phyloP scores from a whole-genome alignment of 1,140 invertebrate species.

The Mylabris phalerata region DNA sequence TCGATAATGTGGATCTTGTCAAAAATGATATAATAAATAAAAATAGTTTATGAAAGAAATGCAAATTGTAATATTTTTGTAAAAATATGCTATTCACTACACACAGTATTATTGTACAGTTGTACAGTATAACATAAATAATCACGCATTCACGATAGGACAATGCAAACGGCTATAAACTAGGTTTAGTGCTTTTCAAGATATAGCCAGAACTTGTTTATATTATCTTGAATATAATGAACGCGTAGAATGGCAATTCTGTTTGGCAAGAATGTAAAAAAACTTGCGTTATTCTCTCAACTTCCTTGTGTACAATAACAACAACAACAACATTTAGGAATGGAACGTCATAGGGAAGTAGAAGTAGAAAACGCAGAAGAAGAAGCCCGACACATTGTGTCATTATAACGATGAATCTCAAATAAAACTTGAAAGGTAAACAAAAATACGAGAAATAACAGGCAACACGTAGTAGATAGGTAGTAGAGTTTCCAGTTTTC shows the following conservation, averaged over 20 bases:
- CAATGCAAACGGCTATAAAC: constrained; percentile 11
- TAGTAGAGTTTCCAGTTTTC: constrained; percentile 10
- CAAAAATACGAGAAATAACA: neutral
- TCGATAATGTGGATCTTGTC: no score
- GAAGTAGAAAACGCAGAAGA: no score
- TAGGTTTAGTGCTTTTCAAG: constrained; percentile 15
- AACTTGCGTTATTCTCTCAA: constrained; percentile 1
- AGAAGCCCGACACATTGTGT: no score
- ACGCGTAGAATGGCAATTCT: constrained; percentile 7
- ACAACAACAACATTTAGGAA: no score
- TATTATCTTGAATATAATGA: constrained; percentile 13
- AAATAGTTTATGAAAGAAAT: neutral
- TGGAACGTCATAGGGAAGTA: no score
- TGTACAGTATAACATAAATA: constrained; percentile 1
- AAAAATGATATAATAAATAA: no score
- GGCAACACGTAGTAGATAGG: neutral
- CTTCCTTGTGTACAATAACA: no score
- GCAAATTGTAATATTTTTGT: constrained; percentile 4
- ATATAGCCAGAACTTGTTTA: constrained; percentile 15
- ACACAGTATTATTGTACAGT: neutral
- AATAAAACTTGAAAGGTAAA: constrained; percentile 7
- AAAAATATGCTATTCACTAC: constrained; percentile 1
- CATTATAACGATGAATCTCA: no score
- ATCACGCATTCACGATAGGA: constrained; percentile 8
- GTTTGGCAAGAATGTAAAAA: constrained; percentile 10